Evolutionary conservation across 2,888 invertebrate species (phyloP).

Genomic region (Chloroclysta siterata): DNA sequence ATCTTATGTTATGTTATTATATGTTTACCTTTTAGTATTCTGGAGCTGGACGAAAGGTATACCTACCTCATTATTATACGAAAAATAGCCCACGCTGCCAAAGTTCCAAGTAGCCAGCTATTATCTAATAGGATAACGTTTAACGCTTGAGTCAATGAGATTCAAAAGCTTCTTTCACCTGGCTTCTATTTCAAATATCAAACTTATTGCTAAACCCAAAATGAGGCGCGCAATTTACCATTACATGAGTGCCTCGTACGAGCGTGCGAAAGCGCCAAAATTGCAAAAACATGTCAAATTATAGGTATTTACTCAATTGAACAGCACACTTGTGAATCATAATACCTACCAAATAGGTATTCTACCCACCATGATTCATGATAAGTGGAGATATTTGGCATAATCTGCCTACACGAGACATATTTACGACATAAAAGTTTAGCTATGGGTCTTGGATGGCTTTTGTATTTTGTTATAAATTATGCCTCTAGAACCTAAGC

Average conservation of each 20-base stretch:
- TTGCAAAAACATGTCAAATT: constrained; percentile 29
- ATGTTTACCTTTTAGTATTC: too few species aligned
- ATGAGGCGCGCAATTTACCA: constrained; percentile 20
- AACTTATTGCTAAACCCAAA: constrained; percentile 25
- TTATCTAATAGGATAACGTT: too few species aligned
- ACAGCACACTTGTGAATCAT: constrained; percentile 24
- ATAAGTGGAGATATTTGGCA: constrained; percentile 25
- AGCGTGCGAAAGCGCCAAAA: constrained; percentile 27
- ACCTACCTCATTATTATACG: too few species aligned
- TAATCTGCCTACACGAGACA: constrained; percentile 17
- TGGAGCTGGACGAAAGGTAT: too few species aligned
- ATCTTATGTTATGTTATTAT: too few species aligned
- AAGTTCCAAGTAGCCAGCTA: too few species aligned
- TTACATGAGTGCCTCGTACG: constrained; percentile 22
- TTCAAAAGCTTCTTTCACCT: neutral
- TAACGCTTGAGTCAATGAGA: too few species aligned
- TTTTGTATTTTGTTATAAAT: neutral
- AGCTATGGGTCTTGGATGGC: neutral
- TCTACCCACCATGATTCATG: constrained; percentile 22
- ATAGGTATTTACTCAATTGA: constrained; percentile 25
- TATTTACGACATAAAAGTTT: constrained; percentile 13
- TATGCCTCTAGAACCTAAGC: neutral
- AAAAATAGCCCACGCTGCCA: too few species aligned
- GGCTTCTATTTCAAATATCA: constrained; percentile 26
- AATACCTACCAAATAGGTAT: constrained; percentile 7